phyloP scores from a whole-genome alignment of 2,113 vertebrate genomes.

The Oxygymnocypris stewartii region DNA sequence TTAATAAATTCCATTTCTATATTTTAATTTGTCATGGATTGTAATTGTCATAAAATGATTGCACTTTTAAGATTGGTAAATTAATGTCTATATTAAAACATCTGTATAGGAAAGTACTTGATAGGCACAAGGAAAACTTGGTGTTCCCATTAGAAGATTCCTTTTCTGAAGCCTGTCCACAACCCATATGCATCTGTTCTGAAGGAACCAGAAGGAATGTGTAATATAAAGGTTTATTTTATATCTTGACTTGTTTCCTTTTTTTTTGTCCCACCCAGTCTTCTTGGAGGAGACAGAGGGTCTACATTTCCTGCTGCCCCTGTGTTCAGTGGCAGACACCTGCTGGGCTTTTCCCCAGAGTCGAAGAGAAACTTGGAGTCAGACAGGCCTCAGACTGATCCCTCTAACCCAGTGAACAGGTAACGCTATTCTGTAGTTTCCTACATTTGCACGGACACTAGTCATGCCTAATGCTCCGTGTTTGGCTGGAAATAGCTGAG shows the following conservation, averaged over 20 bases:
- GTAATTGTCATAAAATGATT: not conserved
- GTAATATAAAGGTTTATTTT: not conserved
- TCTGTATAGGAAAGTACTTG: not conserved
- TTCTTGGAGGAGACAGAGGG: constrained; percentile 69
- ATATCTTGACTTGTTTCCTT: not conserved
- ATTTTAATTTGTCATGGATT: not conserved
- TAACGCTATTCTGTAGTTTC: constrained; percentile 6
- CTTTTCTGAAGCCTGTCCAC: not conserved
- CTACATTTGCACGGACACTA: not conserved
- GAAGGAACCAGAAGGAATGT: not conserved
- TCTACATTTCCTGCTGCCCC: constrained; percentile 63
- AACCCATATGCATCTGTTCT: not conserved
- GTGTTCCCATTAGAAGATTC: not conserved
- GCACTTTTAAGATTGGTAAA: not conserved
- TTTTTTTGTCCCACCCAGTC: constrained; percentile 61
- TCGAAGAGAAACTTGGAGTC: constrained; percentile 47
- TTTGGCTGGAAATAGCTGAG: constrained; percentile 59
- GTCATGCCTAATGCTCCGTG: not conserved
- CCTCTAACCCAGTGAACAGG: constrained; percentile 23
- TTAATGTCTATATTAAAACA: not conserved
- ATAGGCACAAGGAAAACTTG: too few relatives aligned
- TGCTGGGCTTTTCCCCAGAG: constrained; percentile 79
- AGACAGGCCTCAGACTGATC: not conserved
- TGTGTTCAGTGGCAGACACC: constrained; percentile 73
- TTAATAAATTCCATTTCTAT: not conserved